Evolutionary conservation across 2,797 vertebrate species (phyloP).

Genomic region (Chelmon rostratus): DNA sequence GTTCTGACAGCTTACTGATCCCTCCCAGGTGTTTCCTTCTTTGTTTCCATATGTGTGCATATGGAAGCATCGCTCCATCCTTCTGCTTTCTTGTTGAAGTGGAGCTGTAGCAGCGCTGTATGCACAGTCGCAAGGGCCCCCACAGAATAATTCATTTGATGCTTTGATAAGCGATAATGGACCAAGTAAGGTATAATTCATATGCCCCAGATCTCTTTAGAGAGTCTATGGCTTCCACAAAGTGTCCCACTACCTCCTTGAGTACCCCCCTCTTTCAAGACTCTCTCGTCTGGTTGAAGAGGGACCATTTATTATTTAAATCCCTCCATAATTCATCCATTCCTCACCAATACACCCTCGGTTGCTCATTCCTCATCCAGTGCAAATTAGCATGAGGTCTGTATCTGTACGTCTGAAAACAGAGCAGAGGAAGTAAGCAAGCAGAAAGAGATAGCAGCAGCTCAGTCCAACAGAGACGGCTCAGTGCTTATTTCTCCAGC

Average conservation of each 20-base stretch:
- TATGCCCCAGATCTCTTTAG: constrained; percentile 64
- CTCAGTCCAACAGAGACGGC: constrained; percentile 55
- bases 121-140: constrained; percentile 13
- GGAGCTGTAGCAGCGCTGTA: constrained; percentile 29
- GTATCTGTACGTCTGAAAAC: constrained; percentile 55
- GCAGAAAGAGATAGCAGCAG: constrained; percentile 47
- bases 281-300: constrained; percentile 61
- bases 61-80: constrained; percentile 30
- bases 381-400: constrained; percentile 69
- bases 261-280: constrained; percentile 51
- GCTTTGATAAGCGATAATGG: constrained; percentile 79
- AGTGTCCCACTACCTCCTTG: constrained; percentile 62
- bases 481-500: constrained; percentile 69
- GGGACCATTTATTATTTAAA: constrained; percentile 82
- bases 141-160: constrained; percentile 72
- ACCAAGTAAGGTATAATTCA: constrained; percentile 73
- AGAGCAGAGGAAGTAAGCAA: constrained; percentile 50
- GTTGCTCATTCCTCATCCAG: constrained; percentile 44
- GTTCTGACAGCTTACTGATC: constrained; percentile 46
- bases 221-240: constrained; percentile 60
- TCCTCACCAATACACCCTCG: constrained; percentile 64
- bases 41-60: constrained; percentile 34
- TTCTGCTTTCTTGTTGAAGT: constrained; percentile 53
- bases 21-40: constrained; percentile 54
- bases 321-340: constrained; percentile 79